Evolutionary conservation across 2,797 vertebrate genomes (phyloP).

Genomic region (Mormyrops boulengeri): DNA sequence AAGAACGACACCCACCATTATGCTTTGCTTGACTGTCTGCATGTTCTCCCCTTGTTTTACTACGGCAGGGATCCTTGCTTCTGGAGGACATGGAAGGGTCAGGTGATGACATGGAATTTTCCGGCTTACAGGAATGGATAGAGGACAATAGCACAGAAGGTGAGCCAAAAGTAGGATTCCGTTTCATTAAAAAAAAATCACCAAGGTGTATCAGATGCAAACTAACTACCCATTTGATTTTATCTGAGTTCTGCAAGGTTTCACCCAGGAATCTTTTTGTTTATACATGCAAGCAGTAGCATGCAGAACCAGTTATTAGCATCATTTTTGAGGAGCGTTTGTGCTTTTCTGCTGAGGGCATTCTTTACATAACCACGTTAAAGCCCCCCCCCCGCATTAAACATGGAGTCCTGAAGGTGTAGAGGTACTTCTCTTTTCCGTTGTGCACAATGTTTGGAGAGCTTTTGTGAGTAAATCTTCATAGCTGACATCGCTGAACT

Average conservation of each 20-base stretch:
- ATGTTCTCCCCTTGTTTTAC: background rate
- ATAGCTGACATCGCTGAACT: background rate
- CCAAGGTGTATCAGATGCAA: background rate
- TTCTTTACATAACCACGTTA: background rate
- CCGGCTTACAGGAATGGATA: conserved; percentile 31
- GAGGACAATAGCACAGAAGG: conserved; percentile 2
- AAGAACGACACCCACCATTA: background rate
- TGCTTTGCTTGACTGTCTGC: background rate
- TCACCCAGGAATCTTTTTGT: background rate
- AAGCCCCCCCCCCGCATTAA: background rate
- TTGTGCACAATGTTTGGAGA: background rate
- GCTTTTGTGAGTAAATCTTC: background rate
- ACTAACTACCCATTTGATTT: background rate
- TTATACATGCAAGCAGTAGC: background rate
- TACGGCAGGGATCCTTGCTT: background rate
- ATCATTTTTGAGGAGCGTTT: background rate
- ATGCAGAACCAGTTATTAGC: background rate
- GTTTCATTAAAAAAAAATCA: background rate
- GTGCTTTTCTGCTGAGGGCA: background rate
- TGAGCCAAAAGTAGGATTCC: background rate
- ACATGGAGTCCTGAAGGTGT: background rate
- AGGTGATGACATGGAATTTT: conserved; percentile 30
- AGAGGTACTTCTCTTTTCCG: background rate
- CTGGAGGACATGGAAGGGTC: conserved; percentile 33
- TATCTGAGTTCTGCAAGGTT: background rate